Base-by-base conservation (phyloP, 1,140 invertebrate genomes). In the Listronotus bonariensis region DNA sequence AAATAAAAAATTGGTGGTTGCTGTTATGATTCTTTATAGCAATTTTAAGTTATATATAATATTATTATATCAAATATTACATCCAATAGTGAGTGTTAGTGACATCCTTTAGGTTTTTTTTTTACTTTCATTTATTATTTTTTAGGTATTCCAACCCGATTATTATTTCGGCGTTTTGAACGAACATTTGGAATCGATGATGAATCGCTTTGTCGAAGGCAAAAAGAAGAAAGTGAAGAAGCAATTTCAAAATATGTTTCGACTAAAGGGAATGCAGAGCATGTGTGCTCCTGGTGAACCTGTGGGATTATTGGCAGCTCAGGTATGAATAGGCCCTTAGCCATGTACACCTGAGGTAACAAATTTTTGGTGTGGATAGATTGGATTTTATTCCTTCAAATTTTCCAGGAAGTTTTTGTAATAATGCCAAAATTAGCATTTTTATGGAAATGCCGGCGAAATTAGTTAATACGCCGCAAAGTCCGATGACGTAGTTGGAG, bases 251-350 rank as follows among this genome's bases (percentile, higher is more conserved):
- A 86, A 92, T 55, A 81, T 95, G 40, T 83, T 97, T 59, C 87
- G 89, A 68, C 79, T 87, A 11, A 96, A 95, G 80, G 83, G 87
- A 34, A 86, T 95, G 73, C 87, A 86, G 68, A 86, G 90, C 0
- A 77, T 94, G 64, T 91, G 88, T 46, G 85, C 88, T 14, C 93
- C 97, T 1, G 98, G 98, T 3, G 98, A 99, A 80, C 89, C 96
- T 10, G 97, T 99, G 12, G 98, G 98, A 20, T 78, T 99, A 18
- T 79, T 99, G 55, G 97, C 97, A 15, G 97, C 97, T 17, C 90
- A 92, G 58, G 72, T 73, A 69, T 53, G 17, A 17, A 18, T 12
- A 58, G 41, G 6, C 26, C 7, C 20, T 26, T 26, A 26, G 5
- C 20, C 20, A 26, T 5, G 1, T 26, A 26, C 20, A 26, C 2